Evolutionary conservation across 2,113 vertebrate species (phyloP), one percentile per base, ranked within the genome.

Genomic region (Chamaea fasciata): DNA sequence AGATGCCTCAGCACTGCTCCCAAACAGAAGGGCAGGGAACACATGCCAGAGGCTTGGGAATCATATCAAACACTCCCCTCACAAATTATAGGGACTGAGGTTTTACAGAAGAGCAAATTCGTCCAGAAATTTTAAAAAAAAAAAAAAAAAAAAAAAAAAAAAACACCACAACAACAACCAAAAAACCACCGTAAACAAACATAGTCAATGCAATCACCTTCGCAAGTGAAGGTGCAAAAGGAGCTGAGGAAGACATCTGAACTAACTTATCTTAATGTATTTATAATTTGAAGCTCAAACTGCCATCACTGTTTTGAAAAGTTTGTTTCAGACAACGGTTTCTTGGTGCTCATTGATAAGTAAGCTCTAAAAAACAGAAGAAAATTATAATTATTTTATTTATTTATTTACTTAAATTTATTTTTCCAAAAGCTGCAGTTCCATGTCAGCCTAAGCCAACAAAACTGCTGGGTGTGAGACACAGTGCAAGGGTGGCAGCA

Each of bases 11-110:
- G 35, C 14, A 1, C 44, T 39, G 49, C 41, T 80, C 37, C 22
- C 5, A 2, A 18, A 10, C 5, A 28, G 21, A 4, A 47, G 5
- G 14, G 16, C 39, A 11, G 15, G 15, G 18, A 50, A 21, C 16
- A 37, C 2, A 3, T 11, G 23, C 12, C 35, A 39, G 21, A 39
- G 16, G 41, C 19, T 33, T 1, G 0, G 15, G 11, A 10, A 60
- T 30, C 19, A 2, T 6, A 23, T 0, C 1, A 15, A 42, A 49
- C 24, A 47, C 9, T 33, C 0, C 15, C 30, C 55, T 73, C 41
- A n/a, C 5, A 46, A 67, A 67, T 7, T 13, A 6, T 41, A 33
- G 0, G 8, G 15, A 8, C 26, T 7, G 9, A 39, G 4, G 2
- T 10, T 68, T 75, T 28, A 10, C 0, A 47, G 37, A 64, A 56